Percentiles rank a stretch among this genome's conserved stretches.
These are phyloP conservation scores for Brachyistius frenatus DNA, from an alignment of 2,113 vertebrate species.

Conservation along the genomic window DNA sequence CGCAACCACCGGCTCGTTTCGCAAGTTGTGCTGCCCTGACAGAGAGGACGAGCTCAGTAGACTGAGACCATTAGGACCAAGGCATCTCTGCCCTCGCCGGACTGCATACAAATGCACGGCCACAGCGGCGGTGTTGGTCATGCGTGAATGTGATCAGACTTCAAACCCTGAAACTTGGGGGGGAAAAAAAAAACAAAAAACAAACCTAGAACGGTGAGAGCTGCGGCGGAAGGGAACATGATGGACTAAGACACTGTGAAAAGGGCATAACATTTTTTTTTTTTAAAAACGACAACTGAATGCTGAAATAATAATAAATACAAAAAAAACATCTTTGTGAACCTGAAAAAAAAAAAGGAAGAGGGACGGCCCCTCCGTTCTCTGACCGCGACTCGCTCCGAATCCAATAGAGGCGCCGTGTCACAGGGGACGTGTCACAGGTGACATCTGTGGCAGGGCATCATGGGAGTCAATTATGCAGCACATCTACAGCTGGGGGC, in stretches of 20 bases:
- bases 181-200: slow-evolving; percentile 1
- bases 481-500: slow-evolving; percentile 48
- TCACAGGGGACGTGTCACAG: slow-evolving; percentile 43
- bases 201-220: neutral
- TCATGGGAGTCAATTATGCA: slow-evolving; percentile 54
- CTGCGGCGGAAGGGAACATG: neutral
- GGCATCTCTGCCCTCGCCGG: slow-evolving; percentile 15
- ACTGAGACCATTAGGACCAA: slow-evolving; percentile 47
- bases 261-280: no score
- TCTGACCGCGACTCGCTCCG: neutral
- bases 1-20: slow-evolving; percentile 31
- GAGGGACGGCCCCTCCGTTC: neutral
- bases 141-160: slow-evolving; percentile 66
- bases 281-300: neutral
- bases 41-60: slow-evolving; percentile 35
- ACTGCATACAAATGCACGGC: slow-evolving; percentile 66
- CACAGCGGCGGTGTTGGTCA: slow-evolving; percentile 28
- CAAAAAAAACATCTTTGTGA: neutral
- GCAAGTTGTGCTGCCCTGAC: slow-evolving; percentile 34
- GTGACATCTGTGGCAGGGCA: slow-evolving; percentile 52
- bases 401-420: slow-evolving; percentile 33
- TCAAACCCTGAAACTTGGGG: slow-evolving; percentile 48
- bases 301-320: neutral
- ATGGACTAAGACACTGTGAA: slow-evolving; percentile 7
- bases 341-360: neutral